Evolutionary conservation across 2,888 invertebrate genomes (phyloP).

Genomic region (Aphrophora alni): DNA sequence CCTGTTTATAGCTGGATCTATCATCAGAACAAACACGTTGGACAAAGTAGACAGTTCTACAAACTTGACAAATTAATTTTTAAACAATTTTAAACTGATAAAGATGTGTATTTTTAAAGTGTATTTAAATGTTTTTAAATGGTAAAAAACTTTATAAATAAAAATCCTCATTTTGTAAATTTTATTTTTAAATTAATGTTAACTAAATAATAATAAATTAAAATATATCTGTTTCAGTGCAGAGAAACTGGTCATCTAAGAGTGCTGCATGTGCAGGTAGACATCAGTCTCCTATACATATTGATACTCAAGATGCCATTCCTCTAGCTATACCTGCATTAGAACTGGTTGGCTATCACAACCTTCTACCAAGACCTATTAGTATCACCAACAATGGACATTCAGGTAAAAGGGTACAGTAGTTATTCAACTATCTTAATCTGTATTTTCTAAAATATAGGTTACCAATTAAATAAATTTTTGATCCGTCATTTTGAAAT

Average conservation of each 20-base stretch:
- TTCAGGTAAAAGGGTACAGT: constrained; percentile 66
- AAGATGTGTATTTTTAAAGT: background rate
- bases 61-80: too few relatives aligned
- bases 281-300: constrained; percentile 72
- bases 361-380: constrained; percentile 68
- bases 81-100: background rate
- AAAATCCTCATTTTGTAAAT: too few relatives aligned
- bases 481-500: too few relatives aligned
- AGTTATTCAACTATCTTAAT: too few relatives aligned
- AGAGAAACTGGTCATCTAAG: constrained; percentile 29
- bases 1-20: too few relatives aligned
- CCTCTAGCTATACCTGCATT: constrained; percentile 72
- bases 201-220: too few relatives aligned
- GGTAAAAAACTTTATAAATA: too few relatives aligned
- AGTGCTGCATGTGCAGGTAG: constrained; percentile 28
- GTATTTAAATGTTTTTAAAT: background rate
- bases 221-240: constrained; percentile 16
- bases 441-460: too few relatives aligned
- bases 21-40: too few relatives aligned
- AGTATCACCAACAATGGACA: constrained; percentile 73
- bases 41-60: too few relatives aligned
- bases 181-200: background rate
- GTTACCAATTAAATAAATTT: too few relatives aligned
- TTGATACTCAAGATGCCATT: constrained; percentile 67
- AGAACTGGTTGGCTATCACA: constrained; percentile 75